phyloP scores from a whole-genome alignment of 2,113 vertebrate genomes.

The Chelonoidis abingdonii region DNA sequence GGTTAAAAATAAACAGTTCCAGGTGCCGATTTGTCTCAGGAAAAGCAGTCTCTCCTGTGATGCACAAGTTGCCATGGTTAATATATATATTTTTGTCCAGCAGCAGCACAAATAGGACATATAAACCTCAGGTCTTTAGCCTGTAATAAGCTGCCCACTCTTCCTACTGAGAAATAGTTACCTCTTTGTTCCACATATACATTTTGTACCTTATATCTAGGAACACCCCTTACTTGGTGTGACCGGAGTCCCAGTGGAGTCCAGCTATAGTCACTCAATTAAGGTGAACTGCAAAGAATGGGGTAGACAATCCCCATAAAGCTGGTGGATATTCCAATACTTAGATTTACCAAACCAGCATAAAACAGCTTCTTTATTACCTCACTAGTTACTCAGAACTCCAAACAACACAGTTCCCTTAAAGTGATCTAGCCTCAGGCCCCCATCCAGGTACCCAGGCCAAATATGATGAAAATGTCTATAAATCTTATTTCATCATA shows the following conservation, averaged over 20 bases:
- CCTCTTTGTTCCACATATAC: not conserved
- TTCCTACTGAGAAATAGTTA: not conserved
- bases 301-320: no score
- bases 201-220: not conserved
- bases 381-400: no score
- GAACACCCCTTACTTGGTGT: fast-evolving
- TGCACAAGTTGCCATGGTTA: not conserved
- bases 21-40: not conserved
- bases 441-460: no score
- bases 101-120: not conserved
- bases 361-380: no score
- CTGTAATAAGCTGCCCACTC: not conserved
- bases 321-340: no score
- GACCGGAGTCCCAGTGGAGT: not conserved
- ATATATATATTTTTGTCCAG: not conserved
- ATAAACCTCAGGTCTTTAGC: not conserved
- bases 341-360: no score
- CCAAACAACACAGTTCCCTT: no score
- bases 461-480: no score
- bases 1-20: not conserved
- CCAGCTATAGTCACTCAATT: no score
- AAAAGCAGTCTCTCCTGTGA: not conserved
- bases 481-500: no score
- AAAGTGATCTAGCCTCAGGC: no score
- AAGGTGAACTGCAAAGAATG: no score